Conservation (phyloP, 1,140 invertebrate genomes). For the Seison nebaliae region DNA sequence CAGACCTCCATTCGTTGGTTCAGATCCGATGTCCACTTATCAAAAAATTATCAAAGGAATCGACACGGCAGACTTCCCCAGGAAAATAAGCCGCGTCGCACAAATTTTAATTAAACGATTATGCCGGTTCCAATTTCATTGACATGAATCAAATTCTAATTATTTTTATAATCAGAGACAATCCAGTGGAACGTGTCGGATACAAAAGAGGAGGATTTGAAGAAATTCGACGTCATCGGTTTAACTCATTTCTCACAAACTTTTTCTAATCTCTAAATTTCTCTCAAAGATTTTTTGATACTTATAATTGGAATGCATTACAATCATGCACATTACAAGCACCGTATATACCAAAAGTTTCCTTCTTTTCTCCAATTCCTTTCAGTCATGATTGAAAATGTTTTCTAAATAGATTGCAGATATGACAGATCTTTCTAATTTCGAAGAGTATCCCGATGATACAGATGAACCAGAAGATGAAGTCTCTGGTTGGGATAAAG, state of each 20-base stretch:
- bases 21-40: conserved; percentile 96
- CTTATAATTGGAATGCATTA: conserved; percentile 2
- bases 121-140: conserved; percentile 16
- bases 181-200: conserved; percentile 24
- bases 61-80: conserved; percentile 43
- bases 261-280: neutral
- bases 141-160: neutral
- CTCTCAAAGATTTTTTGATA: conserved; percentile 6
- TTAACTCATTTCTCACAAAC: conserved; percentile 5
- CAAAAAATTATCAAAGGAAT: conserved; percentile 96
- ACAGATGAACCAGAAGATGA: neutral
- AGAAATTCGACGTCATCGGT: conserved; percentile 29
- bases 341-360: conserved; percentile 7
- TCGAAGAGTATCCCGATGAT: neutral
- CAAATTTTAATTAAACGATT: conserved; percentile 28
- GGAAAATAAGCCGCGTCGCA: conserved; percentile 22
- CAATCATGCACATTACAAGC: neutral
- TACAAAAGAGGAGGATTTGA: conserved; percentile 23
- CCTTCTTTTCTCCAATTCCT: neutral
- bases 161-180: conserved; percentile 21
- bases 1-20: conserved; percentile 72
- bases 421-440: conserved; percentile 1
- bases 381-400: too few relatives aligned
- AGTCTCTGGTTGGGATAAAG: conserved; percentile 3
- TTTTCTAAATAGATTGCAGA: neutral